These are phyloP conservation scores for Tricholauxania praeusta DNA, from an alignment of 2,888 invertebrate species.

Conservation along the genomic window DNA sequence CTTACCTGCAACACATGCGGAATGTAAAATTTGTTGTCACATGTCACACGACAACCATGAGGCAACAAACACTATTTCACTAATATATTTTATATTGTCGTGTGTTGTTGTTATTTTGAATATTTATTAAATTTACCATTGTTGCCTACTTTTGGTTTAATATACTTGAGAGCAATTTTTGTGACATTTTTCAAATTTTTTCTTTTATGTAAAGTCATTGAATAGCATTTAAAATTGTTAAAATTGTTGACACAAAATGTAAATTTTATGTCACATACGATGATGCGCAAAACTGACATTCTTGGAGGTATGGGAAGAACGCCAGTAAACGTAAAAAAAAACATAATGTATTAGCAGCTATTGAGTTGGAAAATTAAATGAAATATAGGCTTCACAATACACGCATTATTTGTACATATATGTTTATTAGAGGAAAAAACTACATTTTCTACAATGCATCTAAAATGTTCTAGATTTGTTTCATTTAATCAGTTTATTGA, in stretches of 20 bases:
- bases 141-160: not conserved
- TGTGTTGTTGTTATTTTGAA: not conserved
- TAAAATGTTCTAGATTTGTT: too few relatives aligned
- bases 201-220: not conserved
- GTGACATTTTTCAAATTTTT: not conserved
- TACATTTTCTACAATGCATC: too few relatives aligned
- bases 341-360: too few relatives aligned
- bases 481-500: too few relatives aligned
- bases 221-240: slow-evolving; percentile 11
- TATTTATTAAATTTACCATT: slow-evolving; percentile 6
- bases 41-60: not conserved
- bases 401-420: too few relatives aligned
- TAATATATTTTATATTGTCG: slow-evolving; percentile 4
- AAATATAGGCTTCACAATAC: too few relatives aligned
- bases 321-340: too few relatives aligned
- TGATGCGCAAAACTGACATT: not conserved
- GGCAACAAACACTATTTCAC: not conserved
- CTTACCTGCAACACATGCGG: slow-evolving; percentile 27
- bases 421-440: too few relatives aligned
- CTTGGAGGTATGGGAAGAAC: too few relatives aligned
- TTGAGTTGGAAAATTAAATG: too few relatives aligned
- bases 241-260: slow-evolving; percentile 10
- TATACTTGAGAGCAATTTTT: not conserved
- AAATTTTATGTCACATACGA: slow-evolving; percentile 2
- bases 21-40: slow-evolving; percentile 2